These are phyloP conservation scores for Drosophila mulleri DNA, from an alignment of 2,888 invertebrate genomes.

Conservation along the genomic window DNA sequence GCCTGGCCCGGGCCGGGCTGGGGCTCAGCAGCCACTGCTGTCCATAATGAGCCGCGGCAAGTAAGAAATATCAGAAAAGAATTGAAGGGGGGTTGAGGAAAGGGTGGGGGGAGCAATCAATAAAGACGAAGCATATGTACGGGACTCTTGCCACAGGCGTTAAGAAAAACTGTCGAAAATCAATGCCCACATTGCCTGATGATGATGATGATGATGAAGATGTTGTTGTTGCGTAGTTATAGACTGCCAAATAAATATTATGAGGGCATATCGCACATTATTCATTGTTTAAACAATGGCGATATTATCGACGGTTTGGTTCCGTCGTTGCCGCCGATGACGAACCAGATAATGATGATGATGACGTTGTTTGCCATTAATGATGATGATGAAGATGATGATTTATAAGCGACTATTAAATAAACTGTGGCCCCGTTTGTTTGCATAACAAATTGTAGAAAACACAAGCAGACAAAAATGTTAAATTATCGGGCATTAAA, in stretches of 20 bases:
- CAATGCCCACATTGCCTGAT: constrained; percentile 58
- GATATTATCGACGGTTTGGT: constrained; percentile 54
- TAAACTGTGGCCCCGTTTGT: constrained; percentile 76
- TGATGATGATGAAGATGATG: constrained; percentile 60
- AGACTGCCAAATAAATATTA: constrained; percentile 73
- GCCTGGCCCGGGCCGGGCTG: background rate
- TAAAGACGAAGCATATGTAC: constrained; percentile 39
- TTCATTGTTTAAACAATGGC: constrained; percentile 67
- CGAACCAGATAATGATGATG: constrained; percentile 32
- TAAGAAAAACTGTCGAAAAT: constrained; percentile 44
- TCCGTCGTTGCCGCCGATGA: constrained; percentile 13
- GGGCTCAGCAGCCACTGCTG: constrained; percentile 31
- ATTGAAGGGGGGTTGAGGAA: background rate
- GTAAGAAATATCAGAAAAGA: constrained; percentile 38
- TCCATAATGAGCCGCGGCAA: constrained; percentile 63
- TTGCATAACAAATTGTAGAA: constrained; percentile 73
- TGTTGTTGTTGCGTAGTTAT: constrained; percentile 46
- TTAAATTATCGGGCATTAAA: constrained; percentile 74
- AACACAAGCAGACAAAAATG: constrained; percentile 36
- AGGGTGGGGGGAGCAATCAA: constrained; percentile 31
- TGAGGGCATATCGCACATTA: constrained; percentile 72
- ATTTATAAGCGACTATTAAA: constrained; percentile 71
- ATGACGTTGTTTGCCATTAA: no score
- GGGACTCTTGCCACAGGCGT: constrained; percentile 19
- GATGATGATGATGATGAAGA: constrained; percentile 14